Evolutionary conservation across 2,113 vertebrate species (phyloP).

Genomic region (Psilopsiagon aymara): DNA sequence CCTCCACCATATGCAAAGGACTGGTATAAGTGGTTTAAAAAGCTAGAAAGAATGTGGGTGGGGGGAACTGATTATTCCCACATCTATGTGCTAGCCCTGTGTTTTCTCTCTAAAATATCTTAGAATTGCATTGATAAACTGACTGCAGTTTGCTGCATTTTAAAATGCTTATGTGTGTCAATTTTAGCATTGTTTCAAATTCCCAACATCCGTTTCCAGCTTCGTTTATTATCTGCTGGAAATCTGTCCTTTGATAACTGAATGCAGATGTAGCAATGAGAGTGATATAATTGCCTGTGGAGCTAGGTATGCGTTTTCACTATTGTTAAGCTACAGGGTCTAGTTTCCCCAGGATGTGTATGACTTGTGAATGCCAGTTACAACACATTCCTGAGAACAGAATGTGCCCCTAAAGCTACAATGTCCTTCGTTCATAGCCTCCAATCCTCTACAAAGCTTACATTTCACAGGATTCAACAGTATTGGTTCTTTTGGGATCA

Average conservation of each 20-base stretch:
- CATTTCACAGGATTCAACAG: constrained; percentile 51
- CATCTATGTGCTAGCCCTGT: background rate
- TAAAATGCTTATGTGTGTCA: background rate
- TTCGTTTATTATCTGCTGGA: constrained; percentile 31
- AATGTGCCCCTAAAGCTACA: constrained; percentile 55
- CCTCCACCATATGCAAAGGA: constrained; percentile 40
- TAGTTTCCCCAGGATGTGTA: constrained; percentile 20
- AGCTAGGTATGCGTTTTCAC: constrained; percentile 46
- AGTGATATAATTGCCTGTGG: constrained; percentile 29
- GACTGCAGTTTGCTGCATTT: background rate
- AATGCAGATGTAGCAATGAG: constrained; percentile 11
- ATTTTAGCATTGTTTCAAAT: constrained; percentile 26
- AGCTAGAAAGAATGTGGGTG: background rate
- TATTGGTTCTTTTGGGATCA: constrained; percentile 47
- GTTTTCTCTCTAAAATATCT: constrained; percentile 12
- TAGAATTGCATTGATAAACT: background rate
- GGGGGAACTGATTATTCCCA: background rate
- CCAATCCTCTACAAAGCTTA: constrained; percentile 44
- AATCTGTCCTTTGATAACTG: constrained; percentile 29
- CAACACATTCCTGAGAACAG: constrained; percentile 11
- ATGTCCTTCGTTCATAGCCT: constrained; percentile 29
- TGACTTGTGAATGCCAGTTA: constrained; percentile 43
- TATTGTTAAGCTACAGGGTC: constrained; percentile 37
- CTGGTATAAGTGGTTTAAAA: constrained; percentile 46
- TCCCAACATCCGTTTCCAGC: background rate